Evolutionary conservation across 1,140 invertebrate species (phyloP), one percentile per base, ranked within the genome.

Genomic region (Trichoplusia ni): DNA sequence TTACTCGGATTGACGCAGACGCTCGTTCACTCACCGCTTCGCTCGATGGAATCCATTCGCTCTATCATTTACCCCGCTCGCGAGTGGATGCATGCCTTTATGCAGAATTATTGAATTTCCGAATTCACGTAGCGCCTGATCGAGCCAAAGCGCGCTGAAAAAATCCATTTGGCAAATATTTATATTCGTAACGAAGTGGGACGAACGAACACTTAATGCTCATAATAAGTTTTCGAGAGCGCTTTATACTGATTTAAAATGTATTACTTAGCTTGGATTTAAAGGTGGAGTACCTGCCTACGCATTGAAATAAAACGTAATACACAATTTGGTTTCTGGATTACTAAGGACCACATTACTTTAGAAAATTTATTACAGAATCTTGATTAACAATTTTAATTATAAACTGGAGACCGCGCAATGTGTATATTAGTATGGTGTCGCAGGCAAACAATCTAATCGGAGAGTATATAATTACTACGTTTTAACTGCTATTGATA

Each of bases 21-120:
- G 58, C 49, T 56, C 64, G 56, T 44, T 66, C 67, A 61, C 62
- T 61, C 65, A 62, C 58, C 63, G 49, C 65, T 63, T 38, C 63
- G 56, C 67, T 60, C 54, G 70, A 73, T 67, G 65, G 59, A 68
- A 58, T 67, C 70, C 70, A 72, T 75, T 73, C 75, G 69, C 69
- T 71, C 75, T 71, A 75, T 77, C 72, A 77, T 64, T 77, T 67
- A 77, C 46, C 62, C 68, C 33, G 58, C 63, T 61, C 59, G 69
- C 59, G 65, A 72, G 75, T 70, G 67, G 72, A 68, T 74, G 69
- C 75, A 75, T 66, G 66, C 59, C 73, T 77, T 77, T 77, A 77
- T 77, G 71, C 72, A 75, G 70, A 77, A 77, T 77, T 77, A 77
- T 77, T 75, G 75, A 75, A 73, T 77, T 76, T 74, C 62, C 67